Evolutionary conservation across 2,888 invertebrate species (phyloP).

Genomic region (Lepidocyrtinus sp.): DNA sequence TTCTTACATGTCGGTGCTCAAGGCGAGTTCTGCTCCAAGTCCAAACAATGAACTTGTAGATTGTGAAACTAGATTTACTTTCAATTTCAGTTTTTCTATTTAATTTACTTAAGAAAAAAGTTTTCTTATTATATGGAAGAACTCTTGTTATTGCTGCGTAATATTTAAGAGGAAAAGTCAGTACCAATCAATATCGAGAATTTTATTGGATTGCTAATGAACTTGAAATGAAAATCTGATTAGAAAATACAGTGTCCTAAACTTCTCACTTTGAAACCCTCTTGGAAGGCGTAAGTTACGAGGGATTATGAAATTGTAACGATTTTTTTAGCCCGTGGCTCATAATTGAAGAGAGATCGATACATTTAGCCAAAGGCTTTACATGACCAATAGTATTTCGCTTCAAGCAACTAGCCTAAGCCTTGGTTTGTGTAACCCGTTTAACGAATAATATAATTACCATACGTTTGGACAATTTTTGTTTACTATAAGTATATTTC

Average conservation of each 20-base stretch:
- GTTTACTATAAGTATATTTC: no score
- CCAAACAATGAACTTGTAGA: conserved; percentile 14
- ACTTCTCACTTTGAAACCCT: background rate
- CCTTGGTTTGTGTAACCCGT: background rate
- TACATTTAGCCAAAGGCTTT: background rate
- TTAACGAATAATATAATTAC: no score
- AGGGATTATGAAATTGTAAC: background rate
- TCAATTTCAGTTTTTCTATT: conserved; percentile 16
- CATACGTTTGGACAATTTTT: no score
- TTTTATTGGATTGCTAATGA: conserved; percentile 30
- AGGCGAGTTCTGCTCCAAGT: conserved; percentile 16
- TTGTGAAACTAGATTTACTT: conserved; percentile 31
- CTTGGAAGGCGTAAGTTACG: background rate
- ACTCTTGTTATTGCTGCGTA: background rate
- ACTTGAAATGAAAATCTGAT: conserved; percentile 41
- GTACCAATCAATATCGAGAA: background rate
- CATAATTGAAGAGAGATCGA: conserved; percentile 16
- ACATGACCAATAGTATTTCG: background rate
- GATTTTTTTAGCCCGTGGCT: conserved; percentile 18
- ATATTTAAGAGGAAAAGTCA: no score
- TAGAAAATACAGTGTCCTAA: conserved; percentile 11
- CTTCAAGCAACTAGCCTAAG: background rate
- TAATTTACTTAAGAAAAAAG: no score
- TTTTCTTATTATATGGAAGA: background rate
- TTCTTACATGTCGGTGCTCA: conserved; percentile 30